Percentiles rank a stretch among this genome's conserved stretches.
phyloP scores from a whole-genome alignment of 2,113 vertebrate genomes.

The Zapus hudsonius region DNA sequence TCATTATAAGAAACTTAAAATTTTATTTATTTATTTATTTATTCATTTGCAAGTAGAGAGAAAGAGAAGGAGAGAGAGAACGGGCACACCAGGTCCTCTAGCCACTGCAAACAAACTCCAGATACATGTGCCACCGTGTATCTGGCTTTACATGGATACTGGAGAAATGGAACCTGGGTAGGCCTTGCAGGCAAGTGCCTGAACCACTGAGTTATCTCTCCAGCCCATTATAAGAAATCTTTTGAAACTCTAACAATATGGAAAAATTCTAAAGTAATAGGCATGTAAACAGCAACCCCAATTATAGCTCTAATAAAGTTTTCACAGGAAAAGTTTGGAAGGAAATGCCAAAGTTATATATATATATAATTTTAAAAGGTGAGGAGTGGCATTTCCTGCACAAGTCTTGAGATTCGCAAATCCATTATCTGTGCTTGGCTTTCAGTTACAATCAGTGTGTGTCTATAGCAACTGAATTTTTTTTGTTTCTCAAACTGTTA shows the following conservation, averaged over 20 bases:
- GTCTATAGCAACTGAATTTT: neutral
- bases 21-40: no score
- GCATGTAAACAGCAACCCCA: neutral
- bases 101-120: no score
- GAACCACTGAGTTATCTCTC: no score
- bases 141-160: no score
- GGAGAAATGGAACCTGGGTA: no score
- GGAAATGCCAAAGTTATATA: neutral
- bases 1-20: neutral
- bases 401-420: conserved; percentile 14
- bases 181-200: no score
- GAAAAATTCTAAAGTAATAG: neutral
- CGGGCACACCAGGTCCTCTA: no score
- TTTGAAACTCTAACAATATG: neutral
- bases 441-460: neutral
- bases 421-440: neutral
- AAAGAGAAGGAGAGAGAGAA: no score
- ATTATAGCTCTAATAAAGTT: neutral
- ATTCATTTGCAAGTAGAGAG: no score
- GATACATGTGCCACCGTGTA: no score
- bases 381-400: neutral
- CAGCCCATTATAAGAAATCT: neutral
- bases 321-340: neutral
- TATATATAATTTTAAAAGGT: neutral
- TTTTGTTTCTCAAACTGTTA: neutral